Evolutionary conservation across 2,888 invertebrate genomes (phyloP), one percentile per base, ranked within the genome.

Genomic region (Pseudeuparius sepicola): DNA sequence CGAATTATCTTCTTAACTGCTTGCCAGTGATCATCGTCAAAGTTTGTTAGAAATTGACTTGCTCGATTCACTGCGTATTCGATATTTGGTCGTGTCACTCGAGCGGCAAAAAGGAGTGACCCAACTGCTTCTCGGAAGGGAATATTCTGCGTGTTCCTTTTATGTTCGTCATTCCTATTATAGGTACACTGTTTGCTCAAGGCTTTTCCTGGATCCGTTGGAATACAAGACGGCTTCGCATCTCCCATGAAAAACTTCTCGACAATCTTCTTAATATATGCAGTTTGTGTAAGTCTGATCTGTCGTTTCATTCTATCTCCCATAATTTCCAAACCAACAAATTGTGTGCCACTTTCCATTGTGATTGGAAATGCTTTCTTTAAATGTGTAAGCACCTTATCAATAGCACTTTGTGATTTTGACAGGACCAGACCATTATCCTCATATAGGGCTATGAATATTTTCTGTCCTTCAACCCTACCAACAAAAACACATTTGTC

Each of bases 1-100:
- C 35, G 31, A 2, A 39, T 3, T 25, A 39, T 39, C 12, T 23
- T 12, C 13, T 39, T 39, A 5, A 39, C 31, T 6, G 39, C 39
- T 16, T 4, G 15, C 35, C 39, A 39, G 16, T 39, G 39, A 24
- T 26, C 15, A 9, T 7, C 4, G 16, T 5, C 15, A 13, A 13
- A 34, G 18, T 29, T 16, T 31, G 25, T 33, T 7, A 37, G n/a
- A 13, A 13, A 13, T 14, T 14, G 28, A 13, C 13, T 28, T n/a
- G n/a, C 12, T 28, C 4, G 3, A 14, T 13, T 14, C 4, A 11
- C 28, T n/a, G 4, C 13, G 28, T 28, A 5, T 5, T 10, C 12
- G 12, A 24, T 24, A 6, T 24, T 12, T 24, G 20, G 20, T 20
- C 20, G 6, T 6, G 7, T 20, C 9, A 20, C 9, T 37, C 5